A percentile compares a stretch with the other conserved stretches of the same genome.
Conservation (phyloP, 2,113 vertebrate species). For the Arothron firmamentum region DNA sequence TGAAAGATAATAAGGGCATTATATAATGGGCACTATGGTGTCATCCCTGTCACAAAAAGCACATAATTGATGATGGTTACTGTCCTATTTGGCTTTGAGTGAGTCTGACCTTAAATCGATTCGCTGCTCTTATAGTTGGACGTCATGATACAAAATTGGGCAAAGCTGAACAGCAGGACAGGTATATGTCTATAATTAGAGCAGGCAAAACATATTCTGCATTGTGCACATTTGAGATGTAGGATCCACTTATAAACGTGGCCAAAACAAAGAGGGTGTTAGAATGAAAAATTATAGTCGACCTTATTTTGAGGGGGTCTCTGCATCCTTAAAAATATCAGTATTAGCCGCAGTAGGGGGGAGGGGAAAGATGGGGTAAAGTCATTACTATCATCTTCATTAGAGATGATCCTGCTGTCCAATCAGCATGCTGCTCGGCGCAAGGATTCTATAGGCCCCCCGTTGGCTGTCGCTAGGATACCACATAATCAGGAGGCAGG, state of each 20-base stretch:
- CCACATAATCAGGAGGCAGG: slow-evolving; percentile 77
- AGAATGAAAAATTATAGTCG: not conserved
- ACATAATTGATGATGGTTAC: slow-evolving; percentile 12
- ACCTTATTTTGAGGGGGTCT: slow-evolving; percentile 12
- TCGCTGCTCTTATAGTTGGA: slow-evolving; percentile 3
- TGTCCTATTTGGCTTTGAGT: slow-evolving; percentile 2
- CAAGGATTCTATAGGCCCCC: slow-evolving; percentile 66
- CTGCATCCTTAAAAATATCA: slow-evolving; percentile 26
- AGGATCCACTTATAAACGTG: no score
- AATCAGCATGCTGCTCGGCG: slow-evolving; percentile 60
- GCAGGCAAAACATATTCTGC: no score
- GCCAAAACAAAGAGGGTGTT: not conserved
- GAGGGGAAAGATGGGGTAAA: slow-evolving; percentile 56
- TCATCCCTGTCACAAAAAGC: not conserved
- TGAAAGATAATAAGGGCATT: not conserved
- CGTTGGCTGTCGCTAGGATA: slow-evolving; percentile 80
- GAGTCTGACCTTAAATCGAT: slow-evolving; percentile 2
- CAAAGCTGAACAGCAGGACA: slow-evolving; percentile 5
- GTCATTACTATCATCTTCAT: slow-evolving; percentile 78
- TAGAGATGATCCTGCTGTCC: slow-evolving; percentile 65
- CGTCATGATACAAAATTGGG: slow-evolving; percentile 18
- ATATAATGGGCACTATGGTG: no score
- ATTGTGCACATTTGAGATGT: no score
- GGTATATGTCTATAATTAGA: slow-evolving; percentile 13
- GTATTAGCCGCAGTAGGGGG: slow-evolving; percentile 51